Conservation (phyloP, 1,140 invertebrate species). For the Cydia pomonella region DNA sequence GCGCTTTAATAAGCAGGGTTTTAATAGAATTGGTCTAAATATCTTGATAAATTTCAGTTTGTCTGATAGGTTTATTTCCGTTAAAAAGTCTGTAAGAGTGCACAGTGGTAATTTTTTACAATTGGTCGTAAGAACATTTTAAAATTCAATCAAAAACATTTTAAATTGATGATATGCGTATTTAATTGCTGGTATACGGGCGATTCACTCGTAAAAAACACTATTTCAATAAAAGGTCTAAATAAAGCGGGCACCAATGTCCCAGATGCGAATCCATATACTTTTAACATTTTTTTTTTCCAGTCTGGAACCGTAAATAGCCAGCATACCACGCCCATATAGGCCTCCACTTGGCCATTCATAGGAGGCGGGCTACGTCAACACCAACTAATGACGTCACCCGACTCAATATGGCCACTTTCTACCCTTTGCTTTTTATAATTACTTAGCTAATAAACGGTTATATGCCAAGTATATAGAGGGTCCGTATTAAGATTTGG, state of each 20-base stretch:
- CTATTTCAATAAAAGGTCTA: too few relatives aligned
- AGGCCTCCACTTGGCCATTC: conserved; percentile 45
- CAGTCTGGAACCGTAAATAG: conserved; percentile 39
- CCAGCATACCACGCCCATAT: conserved; percentile 45
- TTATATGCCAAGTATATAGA: conserved; percentile 34
- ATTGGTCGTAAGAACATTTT: too few relatives aligned
- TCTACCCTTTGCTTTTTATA: conserved; percentile 56
- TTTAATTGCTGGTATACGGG: background rate
- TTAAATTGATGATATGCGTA: background rate
- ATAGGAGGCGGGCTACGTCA: conserved; percentile 56
- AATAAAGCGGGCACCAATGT: background rate
- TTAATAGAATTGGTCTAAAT: background rate
- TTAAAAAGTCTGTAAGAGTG: background rate
- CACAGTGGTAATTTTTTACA: background rate
- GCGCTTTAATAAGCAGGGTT: conserved; percentile 38
- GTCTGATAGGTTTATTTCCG: background rate
- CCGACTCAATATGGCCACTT: conserved; percentile 61
- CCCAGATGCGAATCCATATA: background rate
- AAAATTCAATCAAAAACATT: too few relatives aligned
- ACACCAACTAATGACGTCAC: conserved; percentile 60
- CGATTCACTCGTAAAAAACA: background rate
- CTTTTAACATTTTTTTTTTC: background rate
- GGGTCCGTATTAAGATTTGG: background rate
- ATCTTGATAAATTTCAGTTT: background rate
- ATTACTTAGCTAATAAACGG: conserved; percentile 51